Percentiles rank a stretch among this genome's conserved stretches.
Evolutionary conservation across 2,888 invertebrate species (phyloP).

Genomic region (Willowsia nigromaculata): DNA sequence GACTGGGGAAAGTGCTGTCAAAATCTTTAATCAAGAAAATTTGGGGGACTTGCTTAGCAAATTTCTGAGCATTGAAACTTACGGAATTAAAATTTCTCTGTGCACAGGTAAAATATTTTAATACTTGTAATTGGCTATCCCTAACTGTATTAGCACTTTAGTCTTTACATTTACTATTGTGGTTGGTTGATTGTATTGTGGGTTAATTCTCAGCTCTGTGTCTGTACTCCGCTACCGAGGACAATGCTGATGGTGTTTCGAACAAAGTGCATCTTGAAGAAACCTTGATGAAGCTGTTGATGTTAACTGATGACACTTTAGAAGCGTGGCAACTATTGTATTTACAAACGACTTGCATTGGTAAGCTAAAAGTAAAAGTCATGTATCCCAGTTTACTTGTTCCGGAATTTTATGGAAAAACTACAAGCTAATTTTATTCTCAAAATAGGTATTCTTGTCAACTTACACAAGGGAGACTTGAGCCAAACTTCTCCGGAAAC

Average conservation of each 20-base stretch:
- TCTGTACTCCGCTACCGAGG: conserved; percentile 86
- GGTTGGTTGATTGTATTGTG: neutral
- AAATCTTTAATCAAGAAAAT: conserved; percentile 85
- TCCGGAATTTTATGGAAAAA: neutral
- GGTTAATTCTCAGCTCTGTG: conserved; percentile 83
- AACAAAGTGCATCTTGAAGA: conserved; percentile 82
- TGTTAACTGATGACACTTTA: conserved; percentile 18
- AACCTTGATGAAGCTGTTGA: conserved; percentile 59
- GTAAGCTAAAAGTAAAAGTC: conserved; percentile 80
- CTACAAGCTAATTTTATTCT: neutral
- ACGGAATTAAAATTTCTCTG: conserved; percentile 82
- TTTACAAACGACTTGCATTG: conserved; percentile 84
- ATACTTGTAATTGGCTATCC: too few relatives aligned
- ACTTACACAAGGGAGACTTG: conserved; percentile 78
- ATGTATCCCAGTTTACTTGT: neutral
- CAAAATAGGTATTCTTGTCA: conserved; percentile 79
- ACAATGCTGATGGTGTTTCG: conserved; percentile 84
- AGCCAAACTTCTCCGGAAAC: conserved; percentile 17
- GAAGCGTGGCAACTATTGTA: conserved; percentile 63
- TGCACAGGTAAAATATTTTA: conserved; percentile 47
- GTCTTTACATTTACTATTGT: too few relatives aligned
- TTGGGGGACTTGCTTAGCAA: conserved; percentile 84
- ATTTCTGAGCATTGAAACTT: conserved; percentile 84
- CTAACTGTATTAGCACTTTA: too few relatives aligned
- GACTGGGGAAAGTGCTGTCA: conserved; percentile 83